Percentiles rank a stretch among this genome's conserved stretches.
Evolutionary conservation across 2,113 vertebrate genomes (phyloP).

Genomic region (Galeopterus variegatus): DNA sequence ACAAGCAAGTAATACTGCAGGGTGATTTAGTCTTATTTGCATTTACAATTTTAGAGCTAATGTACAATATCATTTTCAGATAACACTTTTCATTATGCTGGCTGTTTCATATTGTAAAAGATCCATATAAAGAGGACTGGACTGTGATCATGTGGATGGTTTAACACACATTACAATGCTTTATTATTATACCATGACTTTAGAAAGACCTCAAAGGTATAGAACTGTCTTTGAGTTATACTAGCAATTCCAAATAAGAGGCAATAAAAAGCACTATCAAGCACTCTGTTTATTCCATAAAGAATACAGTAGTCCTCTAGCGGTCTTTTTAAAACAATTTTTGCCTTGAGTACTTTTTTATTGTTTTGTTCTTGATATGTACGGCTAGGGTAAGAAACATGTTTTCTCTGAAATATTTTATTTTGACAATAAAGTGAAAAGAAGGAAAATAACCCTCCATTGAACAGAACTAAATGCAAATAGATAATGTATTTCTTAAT

Average conservation of each 20-base stretch:
- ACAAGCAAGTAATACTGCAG: neutral
- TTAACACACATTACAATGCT: neutral
- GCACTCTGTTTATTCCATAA: constrained; percentile 38
- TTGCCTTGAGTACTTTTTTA: neutral
- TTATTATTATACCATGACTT: constrained; percentile 36
- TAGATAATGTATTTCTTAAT: neutral
- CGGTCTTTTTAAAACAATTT: neutral
- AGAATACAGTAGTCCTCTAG: neutral
- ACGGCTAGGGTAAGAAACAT: neutral
- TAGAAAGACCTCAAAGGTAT: constrained; percentile 54
- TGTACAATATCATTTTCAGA: constrained; percentile 19
- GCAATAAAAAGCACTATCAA: constrained; percentile 38
- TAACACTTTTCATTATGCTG: neutral
- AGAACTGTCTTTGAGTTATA: constrained; percentile 41
- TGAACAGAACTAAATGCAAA: neutral
- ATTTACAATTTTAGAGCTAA: constrained; percentile 49
- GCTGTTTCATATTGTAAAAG: neutral
- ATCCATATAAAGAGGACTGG: neutral
- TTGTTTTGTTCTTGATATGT: neutral
- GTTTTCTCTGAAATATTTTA: neutral
- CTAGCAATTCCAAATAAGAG: constrained; percentile 63
- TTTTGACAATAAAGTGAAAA: neutral
- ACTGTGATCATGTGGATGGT: neutral
- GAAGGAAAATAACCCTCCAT: neutral
- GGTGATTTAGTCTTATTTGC: constrained; percentile 41